These are phyloP conservation scores for Myotis brandtii DNA, from an alignment of 2,113 vertebrate species.

Conservation along the genomic window DNA sequence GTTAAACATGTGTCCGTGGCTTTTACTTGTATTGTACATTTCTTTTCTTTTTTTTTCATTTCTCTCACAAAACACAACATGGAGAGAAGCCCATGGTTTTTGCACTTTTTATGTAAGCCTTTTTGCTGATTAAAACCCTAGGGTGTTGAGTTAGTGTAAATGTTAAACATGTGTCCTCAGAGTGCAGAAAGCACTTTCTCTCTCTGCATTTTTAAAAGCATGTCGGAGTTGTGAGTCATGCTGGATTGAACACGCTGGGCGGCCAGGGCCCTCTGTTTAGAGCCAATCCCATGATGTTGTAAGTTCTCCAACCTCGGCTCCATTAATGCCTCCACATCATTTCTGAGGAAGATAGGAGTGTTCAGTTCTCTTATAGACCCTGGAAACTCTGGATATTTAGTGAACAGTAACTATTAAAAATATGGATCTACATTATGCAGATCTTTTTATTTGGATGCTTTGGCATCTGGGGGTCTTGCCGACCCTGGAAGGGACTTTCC, in stretches of 20 bases:
- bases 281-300: not conserved
- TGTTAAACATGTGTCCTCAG: conserved; percentile 55
- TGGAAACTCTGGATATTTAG: not conserved
- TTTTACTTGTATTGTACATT: not conserved
- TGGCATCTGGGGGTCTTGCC: not conserved
- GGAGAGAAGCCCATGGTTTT: conserved; percentile 31
- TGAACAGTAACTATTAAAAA: not conserved
- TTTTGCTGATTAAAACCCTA: conserved; percentile 75
- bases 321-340: not conserved
- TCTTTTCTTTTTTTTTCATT: not conserved
- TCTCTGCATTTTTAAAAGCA: not conserved
- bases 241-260: conserved; percentile 40
- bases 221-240: conserved; percentile 25
- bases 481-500: not conserved
- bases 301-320: conserved; percentile 6
- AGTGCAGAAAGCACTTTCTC: conserved; percentile 55
- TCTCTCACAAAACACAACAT: conserved; percentile 54
- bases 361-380: not conserved
- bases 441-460: conserved; percentile 13
- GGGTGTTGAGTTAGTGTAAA: conserved; percentile 63
- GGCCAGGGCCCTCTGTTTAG: not conserved
- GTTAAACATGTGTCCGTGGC: conserved; percentile 59
- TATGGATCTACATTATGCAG: not conserved
- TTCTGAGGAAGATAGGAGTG: conserved; percentile 16
- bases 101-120: conserved; percentile 62